Conservation (phyloP, 2,113 vertebrate species). For the Otus sunia region DNA sequence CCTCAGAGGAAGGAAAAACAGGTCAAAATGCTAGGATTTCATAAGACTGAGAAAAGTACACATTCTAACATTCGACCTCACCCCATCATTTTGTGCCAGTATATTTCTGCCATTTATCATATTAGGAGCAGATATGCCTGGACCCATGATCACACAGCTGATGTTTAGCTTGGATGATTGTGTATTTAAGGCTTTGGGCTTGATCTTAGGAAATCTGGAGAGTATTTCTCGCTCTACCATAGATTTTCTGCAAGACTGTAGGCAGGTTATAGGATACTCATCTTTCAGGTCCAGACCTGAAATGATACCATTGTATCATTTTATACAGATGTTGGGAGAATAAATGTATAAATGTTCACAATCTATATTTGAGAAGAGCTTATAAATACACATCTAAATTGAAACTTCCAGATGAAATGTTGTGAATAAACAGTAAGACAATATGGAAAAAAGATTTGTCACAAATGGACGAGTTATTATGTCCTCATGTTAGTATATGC, state of each 20-base stretch:
- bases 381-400: neutral
- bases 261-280: neutral
- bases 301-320: neutral
- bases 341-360: neutral
- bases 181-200: neutral
- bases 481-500: neutral
- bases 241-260: neutral
- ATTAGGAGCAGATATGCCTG: neutral
- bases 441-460: neutral
- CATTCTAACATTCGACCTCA: neutral
- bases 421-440: neutral
- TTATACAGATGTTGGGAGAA: neutral
- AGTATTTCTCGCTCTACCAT: neutral
- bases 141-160: neutral
- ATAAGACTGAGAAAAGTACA: neutral
- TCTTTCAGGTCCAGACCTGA: neutral
- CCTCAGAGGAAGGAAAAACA: neutral
- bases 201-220: neutral
- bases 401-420: constrained; percentile 8
- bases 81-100: neutral
- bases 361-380: neutral
- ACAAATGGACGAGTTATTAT: neutral
- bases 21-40: neutral
- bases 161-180: neutral
- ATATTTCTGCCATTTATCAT: neutral